A percentile compares a stretch with the other conserved stretches of the same genome.
These are phyloP conservation scores for Smithornis capensis DNA, from an alignment of 2,113 vertebrate genomes.

Conservation along the genomic window DNA sequence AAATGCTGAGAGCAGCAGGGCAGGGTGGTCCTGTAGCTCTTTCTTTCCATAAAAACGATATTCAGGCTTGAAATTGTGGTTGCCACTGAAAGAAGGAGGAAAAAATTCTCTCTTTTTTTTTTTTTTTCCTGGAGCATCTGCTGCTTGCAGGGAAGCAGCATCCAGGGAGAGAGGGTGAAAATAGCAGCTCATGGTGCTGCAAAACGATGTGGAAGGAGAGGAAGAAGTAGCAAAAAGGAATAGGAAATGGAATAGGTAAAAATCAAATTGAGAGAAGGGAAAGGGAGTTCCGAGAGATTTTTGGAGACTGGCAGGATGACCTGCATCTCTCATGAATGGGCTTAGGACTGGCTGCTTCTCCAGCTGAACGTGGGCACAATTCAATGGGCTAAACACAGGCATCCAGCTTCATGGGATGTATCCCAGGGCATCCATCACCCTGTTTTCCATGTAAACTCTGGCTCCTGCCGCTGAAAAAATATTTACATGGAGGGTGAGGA, in stretches of 20 bases:
- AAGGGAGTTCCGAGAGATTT: background rate
- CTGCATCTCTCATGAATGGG: background rate
- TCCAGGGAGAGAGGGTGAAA: background rate
- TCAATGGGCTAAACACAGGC: background rate
- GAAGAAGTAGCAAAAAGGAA: background rate
- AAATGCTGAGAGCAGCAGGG: background rate
- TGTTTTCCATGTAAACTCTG: background rate
- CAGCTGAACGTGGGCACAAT: background rate
- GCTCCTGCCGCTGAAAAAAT: background rate
- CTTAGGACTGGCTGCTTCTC: background rate
- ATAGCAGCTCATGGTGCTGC: background rate
- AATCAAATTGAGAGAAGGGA: background rate
- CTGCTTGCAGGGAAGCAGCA: background rate
- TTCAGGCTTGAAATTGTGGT: background rate
- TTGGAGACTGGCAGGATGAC: accelerated
- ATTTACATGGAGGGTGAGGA: background rate
- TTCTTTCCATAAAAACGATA: background rate
- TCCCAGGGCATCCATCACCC: background rate
- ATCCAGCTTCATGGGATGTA: background rate
- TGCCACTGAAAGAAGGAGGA: background rate
- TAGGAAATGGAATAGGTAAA: background rate
- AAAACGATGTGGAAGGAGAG: background rate
- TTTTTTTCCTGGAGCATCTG: background rate
- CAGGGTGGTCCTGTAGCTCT: background rate
- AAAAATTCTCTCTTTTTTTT: background rate